Conservation (phyloP, 2,888 invertebrate species). For the Rotaria sp. region DNA sequence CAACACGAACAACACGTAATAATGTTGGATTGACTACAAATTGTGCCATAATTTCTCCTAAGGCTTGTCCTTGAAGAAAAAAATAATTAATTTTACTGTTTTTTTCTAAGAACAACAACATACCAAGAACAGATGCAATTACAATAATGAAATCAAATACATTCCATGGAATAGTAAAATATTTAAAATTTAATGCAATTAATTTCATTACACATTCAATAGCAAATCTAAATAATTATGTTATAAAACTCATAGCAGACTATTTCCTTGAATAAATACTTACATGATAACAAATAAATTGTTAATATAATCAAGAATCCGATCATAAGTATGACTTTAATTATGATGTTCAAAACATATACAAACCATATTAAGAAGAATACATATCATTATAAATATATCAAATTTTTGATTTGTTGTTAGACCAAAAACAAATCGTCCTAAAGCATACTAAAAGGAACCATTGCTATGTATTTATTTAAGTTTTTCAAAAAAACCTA, state of each 20-base stretch:
- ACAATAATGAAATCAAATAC: no score
- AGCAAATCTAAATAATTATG: no score
- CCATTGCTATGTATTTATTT: not conserved
- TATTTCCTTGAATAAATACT: no score
- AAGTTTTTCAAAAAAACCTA: constrained; percentile 53
- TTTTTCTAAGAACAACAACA: no score
- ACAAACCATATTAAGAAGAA: constrained; percentile 92
- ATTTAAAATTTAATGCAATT: no score
- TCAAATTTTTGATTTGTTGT: constrained; percentile 97
- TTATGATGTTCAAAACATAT: constrained; percentile 97
- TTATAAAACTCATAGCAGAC: no score
- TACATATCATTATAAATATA: constrained; percentile 97
- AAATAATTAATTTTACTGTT: no score
- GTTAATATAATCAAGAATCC: constrained; percentile 80
- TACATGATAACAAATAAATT: constrained; percentile 87
- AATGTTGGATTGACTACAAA: constrained; percentile 65
- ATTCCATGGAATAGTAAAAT: no score
- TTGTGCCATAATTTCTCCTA: not conserved
- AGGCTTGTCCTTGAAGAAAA: not conserved
- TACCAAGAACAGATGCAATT: no score
- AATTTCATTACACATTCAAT: no score
- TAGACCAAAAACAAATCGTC: constrained; percentile 79
- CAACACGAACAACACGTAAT: constrained; percentile 64
- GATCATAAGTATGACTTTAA: constrained; percentile 61
- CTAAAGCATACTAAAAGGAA: constrained; percentile 32